These are phyloP conservation scores for Pteropus rufus DNA, from an alignment of 2,797 vertebrate genomes.

Conservation along the genomic window DNA sequence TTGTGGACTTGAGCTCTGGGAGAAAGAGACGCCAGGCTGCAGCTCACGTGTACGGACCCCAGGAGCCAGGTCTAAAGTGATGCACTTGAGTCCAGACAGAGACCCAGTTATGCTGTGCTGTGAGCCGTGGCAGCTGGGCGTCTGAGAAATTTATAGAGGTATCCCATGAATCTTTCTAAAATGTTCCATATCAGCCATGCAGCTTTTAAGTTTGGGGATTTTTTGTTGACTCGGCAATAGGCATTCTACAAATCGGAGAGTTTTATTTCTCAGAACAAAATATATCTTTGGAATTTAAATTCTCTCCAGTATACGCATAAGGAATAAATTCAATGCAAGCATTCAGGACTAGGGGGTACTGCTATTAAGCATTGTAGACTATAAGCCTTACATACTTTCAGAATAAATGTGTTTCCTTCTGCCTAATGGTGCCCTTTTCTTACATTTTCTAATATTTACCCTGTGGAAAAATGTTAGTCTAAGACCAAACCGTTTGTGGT, in stretches of 20 bases:
- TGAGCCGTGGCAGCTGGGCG: background rate
- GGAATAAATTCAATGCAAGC: slow-evolving; percentile 15
- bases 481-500: slow-evolving; percentile 25
- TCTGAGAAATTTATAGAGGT: background rate
- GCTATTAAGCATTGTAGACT: background rate
- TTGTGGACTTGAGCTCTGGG: background rate
- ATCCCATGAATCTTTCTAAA: background rate
- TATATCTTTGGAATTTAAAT: slow-evolving; percentile 42
- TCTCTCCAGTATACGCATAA: background rate
- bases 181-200: background rate
- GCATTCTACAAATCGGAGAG: background rate
- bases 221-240: slow-evolving; percentile 39
- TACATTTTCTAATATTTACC: background rate
- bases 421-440: background rate
- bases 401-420: background rate
- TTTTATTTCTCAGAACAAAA: slow-evolving; percentile 40
- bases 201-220: slow-evolving; percentile 5
- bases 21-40: background rate
- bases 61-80: background rate
- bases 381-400: background rate
- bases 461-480: slow-evolving; percentile 1
- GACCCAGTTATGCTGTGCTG: background rate
- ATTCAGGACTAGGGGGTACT: background rate
- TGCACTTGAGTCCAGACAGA: background rate
- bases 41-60: background rate